Evolutionary conservation across 2,113 vertebrate genomes (phyloP), one percentile per base, ranked within the genome.

Genomic region (Ptychochromis oligacanthus): DNA sequence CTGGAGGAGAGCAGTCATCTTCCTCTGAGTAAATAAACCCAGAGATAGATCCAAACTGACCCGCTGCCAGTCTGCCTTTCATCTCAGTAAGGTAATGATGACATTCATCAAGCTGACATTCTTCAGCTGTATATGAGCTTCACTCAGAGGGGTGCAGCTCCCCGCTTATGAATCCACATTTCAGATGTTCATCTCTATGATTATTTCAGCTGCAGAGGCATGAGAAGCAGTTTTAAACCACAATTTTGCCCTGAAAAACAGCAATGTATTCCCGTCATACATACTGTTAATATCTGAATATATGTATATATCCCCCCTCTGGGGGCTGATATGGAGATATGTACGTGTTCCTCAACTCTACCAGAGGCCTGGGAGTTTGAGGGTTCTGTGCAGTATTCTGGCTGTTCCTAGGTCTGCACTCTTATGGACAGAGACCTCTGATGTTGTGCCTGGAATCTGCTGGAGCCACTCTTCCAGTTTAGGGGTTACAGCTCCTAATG

Each of bases 11-110:
- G 58, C 31, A 1, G 38, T 4, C 10, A 22, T 1, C 22, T 54
- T 79, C 52, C 76, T 75, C n/a, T 28, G 52, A 49, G 55, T 24
- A 76, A 81, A 81, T 78, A 52, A 52, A 52, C 24, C 24, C 65
- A 22, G 22, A 62, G 28, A 54, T 10, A 5, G 28, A 81, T 79
- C 5, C 64, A 49, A 59, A 31, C 9, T 75, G 75, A 79, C 64
- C 79, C n/a, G 2, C 79, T 81, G 79, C 13, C 79, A 67, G 43
- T 20, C 20, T 43, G 40, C 1, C 1, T 81, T 74, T 64, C 49
- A 58, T 82, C 49, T 26, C 57, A 28, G 46, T 0, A 3, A 58
- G 46, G 38, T 64, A 77, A 84, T 12, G 74, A 4, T 84, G 56
- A 77, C 6, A 81, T 74, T 57, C 46, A 54, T 57, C 77, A 77